phyloP scores from a whole-genome alignment of 2,888 invertebrate genomes.

The Andrena dorsata region DNA sequence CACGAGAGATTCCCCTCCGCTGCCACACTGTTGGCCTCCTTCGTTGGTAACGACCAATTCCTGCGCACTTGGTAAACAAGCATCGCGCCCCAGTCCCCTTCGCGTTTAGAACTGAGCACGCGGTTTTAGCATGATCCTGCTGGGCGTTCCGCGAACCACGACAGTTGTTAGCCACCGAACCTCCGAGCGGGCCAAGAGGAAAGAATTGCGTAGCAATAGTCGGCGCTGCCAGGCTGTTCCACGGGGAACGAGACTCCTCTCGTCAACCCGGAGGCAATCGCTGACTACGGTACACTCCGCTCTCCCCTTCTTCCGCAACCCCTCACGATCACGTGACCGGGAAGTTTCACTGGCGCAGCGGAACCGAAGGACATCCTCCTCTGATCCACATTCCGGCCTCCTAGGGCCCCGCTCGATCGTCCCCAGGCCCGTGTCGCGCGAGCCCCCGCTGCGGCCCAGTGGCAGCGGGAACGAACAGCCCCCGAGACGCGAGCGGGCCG shows the following conservation, averaged over 20 bases:
- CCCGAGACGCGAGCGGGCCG: neutral
- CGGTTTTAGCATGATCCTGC: neutral
- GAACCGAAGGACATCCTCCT: conserved; percentile 43
- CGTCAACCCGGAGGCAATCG: conserved; percentile 50
- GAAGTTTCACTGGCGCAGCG: conserved; percentile 69
- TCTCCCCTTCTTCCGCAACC: conserved; percentile 41
- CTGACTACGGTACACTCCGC: conserved; percentile 57
- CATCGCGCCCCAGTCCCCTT: conserved; percentile 4
- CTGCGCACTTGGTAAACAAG: conserved; percentile 19
- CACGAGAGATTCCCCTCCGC: neutral
- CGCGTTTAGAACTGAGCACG: neutral
- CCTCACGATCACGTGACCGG: conserved; percentile 65
- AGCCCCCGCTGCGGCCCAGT: neutral
- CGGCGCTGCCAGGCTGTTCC: conserved; percentile 27
- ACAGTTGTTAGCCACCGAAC: neutral
- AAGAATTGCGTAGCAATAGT: neutral
- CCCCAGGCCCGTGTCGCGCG: neutral
- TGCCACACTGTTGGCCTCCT: neutral
- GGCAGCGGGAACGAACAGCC: neutral
- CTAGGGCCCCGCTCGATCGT: neutral
- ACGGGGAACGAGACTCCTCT: conserved; percentile 59
- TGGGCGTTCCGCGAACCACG: neutral
- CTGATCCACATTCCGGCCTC: conserved; percentile 20
- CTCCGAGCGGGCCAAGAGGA: conserved; percentile 3
- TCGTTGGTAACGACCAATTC: neutral